Conservation (phyloP, 2,797 vertebrate species). For the Pipistrellus pygmaeus region DNA sequence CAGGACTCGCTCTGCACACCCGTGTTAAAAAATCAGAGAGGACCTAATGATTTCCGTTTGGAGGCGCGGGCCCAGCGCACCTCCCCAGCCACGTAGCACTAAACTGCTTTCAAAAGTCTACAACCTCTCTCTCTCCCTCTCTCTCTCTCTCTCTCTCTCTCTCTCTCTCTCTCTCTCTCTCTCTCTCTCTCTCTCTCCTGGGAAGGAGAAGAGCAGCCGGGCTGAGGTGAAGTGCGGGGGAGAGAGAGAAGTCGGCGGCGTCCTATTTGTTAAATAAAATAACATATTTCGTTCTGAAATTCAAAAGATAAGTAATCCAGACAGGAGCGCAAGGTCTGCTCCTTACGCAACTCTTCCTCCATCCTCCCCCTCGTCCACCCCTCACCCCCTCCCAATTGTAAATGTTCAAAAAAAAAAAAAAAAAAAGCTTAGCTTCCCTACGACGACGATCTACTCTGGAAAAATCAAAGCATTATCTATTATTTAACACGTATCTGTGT, state of each 20-base stretch:
- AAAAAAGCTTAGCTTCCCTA: conserved; percentile 11
- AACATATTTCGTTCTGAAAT: conserved; percentile 78
- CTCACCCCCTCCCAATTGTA: conserved; percentile 68
- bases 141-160: neutral
- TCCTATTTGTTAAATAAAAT: conserved; percentile 84
- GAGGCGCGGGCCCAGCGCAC: conserved; percentile 1
- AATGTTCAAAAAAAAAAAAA: conserved; percentile 75
- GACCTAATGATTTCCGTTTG: conserved; percentile 72
- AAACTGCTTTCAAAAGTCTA: conserved; percentile 73
- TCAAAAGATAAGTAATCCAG: conserved; percentile 80
- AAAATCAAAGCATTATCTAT: conserved; percentile 85
- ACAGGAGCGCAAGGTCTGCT: conserved; percentile 69
- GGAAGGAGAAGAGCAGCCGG: conserved; percentile 34
- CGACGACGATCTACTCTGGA: conserved; percentile 75
- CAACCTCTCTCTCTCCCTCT: neutral
- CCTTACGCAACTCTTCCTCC: conserved; percentile 77
- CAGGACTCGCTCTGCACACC: conserved; percentile 62
- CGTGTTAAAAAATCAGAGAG: conserved; percentile 60
- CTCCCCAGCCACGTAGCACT: conserved; percentile 65
- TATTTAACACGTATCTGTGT: conserved; percentile 87
- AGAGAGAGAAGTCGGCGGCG: conserved; percentile 58
- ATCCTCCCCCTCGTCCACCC: conserved; percentile 70
- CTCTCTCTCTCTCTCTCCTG: neutral
- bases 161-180: neutral
- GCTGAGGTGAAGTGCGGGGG: conserved; percentile 7